Base-by-base conservation (phyloP, 2,888 invertebrate species). In the Eustalomyia histrio region DNA sequence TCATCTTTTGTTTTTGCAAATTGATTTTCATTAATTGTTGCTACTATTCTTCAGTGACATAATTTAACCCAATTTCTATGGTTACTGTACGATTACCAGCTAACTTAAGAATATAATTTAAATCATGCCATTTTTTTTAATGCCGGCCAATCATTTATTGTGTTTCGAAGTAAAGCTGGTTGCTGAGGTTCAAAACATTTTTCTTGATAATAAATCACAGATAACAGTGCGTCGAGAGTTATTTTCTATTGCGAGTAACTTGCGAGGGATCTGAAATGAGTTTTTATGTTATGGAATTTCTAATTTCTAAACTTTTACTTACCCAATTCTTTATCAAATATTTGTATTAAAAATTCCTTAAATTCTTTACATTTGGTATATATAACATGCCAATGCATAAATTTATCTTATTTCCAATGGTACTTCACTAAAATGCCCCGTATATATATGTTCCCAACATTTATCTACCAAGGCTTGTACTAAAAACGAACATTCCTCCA, bases 61-160 rank as follows among this genome's bases (percentile, higher is more conserved):
- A 99, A 87, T 96, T 95, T 0, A 95, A 94, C 1, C 99, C 99
- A 73, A 99, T 92, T 93, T 99, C 99, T 78, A 99, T 93, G 0
- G 99, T 97, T 2, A 99, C 97, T 1, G 96, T 97, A 74, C 99
- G 92, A 86, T 94, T 93, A 0, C 98, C 98, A 17, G 96, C 96
- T n/a, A 95, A 90, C 87, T 92, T 92, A 55, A 94, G 90, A 33
- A 97, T 91, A 89, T 97, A 96, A 84, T 93, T 92, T 24, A 94
- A 89, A 87, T 96, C 92, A 78, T 92, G 91, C 99, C 98, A 99
- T 87, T 94, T 94, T 10, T n/a, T 91, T 90, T 82, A 95, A 86
- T 5, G 98, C 98, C 72, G 97, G 96, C 99, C 99, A 99, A 88
- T 96, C 95, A 53, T 92, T 91, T 79, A 98, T 94, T 84, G 94